Evolutionary conservation across 2,888 invertebrate species (phyloP).

Genomic region (Smittia aterrima): DNA sequence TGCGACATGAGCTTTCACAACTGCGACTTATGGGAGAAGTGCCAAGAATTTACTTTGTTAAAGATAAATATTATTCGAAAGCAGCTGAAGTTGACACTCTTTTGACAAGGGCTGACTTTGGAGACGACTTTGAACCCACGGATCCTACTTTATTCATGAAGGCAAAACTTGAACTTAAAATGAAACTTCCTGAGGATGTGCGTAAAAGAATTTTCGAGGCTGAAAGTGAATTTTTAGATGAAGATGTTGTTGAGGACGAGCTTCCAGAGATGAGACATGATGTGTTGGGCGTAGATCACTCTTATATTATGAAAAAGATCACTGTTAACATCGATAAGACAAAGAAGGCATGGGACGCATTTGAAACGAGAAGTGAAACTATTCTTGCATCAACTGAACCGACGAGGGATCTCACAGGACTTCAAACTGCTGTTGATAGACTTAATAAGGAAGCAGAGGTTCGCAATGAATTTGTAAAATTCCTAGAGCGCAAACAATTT

Average conservation of each 20-base stretch:
- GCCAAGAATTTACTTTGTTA: constrained; percentile 71
- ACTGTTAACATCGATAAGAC: constrained; percentile 57
- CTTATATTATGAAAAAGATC: constrained; percentile 61
- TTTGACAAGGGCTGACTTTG: constrained; percentile 65
- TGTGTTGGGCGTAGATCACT: constrained; percentile 68
- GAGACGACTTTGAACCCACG: constrained; percentile 58
- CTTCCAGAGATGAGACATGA: constrained; percentile 71
- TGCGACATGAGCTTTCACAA: constrained; percentile 72
- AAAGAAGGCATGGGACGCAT: constrained; percentile 57
- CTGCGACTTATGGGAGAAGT: constrained; percentile 72
- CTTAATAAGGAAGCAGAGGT: constrained; percentile 18
- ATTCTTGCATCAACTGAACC: neutral
- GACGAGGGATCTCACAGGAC: neutral
- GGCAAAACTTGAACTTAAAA: neutral
- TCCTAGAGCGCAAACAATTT: constrained; percentile 25
- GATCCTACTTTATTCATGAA: constrained; percentile 46
- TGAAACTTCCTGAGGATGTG: constrained; percentile 40
- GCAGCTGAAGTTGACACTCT: constrained; percentile 61
- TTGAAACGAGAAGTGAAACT: constrained; percentile 43
- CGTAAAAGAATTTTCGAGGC: constrained; percentile 41
- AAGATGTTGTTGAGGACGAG: constrained; percentile 51
- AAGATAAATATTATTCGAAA: constrained; percentile 61
- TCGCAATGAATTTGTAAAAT: constrained; percentile 31
- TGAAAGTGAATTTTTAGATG: constrained; percentile 38
- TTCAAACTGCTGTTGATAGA: neutral